These are phyloP conservation scores for Limenitis camilla DNA, from an alignment of 2,888 invertebrate genomes.

Conservation along the genomic window DNA sequence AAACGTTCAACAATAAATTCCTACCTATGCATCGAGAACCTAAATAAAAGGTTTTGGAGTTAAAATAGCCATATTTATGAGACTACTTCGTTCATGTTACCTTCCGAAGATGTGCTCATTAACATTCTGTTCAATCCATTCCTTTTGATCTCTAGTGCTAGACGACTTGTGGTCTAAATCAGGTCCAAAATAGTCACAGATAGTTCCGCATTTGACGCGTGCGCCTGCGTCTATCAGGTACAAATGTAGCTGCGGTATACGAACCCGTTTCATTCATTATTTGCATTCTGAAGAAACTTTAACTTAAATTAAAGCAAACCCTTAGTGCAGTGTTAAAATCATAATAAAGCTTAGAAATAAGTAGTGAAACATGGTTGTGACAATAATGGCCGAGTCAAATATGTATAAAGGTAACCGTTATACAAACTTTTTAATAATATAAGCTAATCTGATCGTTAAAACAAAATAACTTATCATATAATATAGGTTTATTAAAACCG, in stretches of 20 bases:
- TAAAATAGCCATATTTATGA: not conserved
- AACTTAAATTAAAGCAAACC: not conserved
- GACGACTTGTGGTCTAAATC: constrained; percentile 64
- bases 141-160: constrained; percentile 65
- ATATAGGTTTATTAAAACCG: constrained; percentile 66
- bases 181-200: constrained; percentile 58
- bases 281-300: too few species aligned
- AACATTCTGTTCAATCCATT: constrained; percentile 38
- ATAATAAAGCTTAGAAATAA: not conserved
- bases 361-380: not conserved
- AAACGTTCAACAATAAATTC: too few species aligned
- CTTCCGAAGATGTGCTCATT: constrained; percentile 18
- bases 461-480: constrained; percentile 4
- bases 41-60: not conserved
- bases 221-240: constrained; percentile 57
- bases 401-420: constrained; percentile 29
- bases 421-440: too few species aligned
- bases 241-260: constrained; percentile 32
- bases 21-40: too few species aligned
- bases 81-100: constrained; percentile 10
- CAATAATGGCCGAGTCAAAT: constrained; percentile 9
- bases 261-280: not conserved
- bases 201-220: constrained; percentile 62
- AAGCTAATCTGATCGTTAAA: too few species aligned
- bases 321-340: not conserved